Percentiles rank a stretch among this genome's conserved stretches.
Evolutionary conservation across 2,888 invertebrate genomes (phyloP).

Genomic region (Sympetrum striolatum): DNA sequence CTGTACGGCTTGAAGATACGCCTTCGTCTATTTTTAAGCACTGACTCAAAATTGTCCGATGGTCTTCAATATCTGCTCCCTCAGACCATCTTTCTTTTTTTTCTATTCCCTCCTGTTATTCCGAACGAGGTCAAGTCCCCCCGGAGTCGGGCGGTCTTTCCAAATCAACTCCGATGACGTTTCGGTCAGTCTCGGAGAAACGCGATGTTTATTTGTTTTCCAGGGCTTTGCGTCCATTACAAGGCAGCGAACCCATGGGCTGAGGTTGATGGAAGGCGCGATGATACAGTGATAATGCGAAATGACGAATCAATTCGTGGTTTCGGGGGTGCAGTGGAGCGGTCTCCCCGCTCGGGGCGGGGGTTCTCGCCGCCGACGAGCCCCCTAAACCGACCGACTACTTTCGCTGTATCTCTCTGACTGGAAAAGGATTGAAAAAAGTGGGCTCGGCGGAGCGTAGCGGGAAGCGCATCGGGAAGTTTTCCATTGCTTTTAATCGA

Average conservation of each 20-base stretch:
- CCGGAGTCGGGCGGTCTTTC: background rate
- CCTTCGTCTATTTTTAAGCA: slow-evolving; percentile 2
- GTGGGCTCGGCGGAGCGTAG: too few relatives aligned
- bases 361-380: background rate
- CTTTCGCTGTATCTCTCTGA: too few relatives aligned
- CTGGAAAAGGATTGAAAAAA: too few relatives aligned
- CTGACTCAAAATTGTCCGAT: slow-evolving; percentile 8
- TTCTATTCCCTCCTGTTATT: background rate
- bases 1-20: background rate
- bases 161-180: slow-evolving; percentile 4
- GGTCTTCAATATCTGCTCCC: background rate
- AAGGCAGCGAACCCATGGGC: background rate
- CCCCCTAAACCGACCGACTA: background rate
- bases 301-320: background rate
- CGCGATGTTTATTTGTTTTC: background rate
- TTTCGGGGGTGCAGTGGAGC: background rate
- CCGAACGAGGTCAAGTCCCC: slow-evolving; percentile 1
- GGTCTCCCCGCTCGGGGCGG: background rate
- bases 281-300: background rate
- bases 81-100: background rate
- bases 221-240: background rate
- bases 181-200: background rate
- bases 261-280: background rate
- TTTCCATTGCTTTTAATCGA: background rate
- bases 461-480: background rate